These are phyloP conservation scores for Ryuthela nishihirai DNA, from an alignment of 2,888 invertebrate genomes.

Conservation along the genomic window DNA sequence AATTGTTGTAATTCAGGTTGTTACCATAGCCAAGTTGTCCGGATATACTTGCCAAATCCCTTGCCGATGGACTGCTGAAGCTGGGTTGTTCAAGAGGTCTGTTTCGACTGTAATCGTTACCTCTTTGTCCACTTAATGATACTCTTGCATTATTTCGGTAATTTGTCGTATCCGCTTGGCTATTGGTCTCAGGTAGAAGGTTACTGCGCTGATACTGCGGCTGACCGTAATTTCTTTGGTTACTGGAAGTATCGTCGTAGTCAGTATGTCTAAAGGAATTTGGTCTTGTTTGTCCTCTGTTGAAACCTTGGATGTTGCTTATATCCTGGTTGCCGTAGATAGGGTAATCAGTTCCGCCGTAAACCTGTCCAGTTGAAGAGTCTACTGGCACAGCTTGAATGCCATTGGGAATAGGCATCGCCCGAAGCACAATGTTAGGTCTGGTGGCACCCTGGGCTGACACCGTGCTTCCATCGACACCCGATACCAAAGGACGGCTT, in stretches of 20 bases:
- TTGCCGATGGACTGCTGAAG: constrained; percentile 17
- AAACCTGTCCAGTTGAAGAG: constrained; percentile 15
- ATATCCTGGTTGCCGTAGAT: constrained; percentile 14
- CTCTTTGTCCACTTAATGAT: background rate
- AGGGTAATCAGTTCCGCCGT: constrained; percentile 18
- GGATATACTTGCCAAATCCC: constrained; percentile 13
- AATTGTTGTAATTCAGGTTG: constrained; percentile 4
- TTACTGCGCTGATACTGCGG: constrained; percentile 4
- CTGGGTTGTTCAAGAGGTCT: constrained; percentile 1
- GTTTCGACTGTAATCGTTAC: background rate
- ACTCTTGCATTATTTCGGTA: no score
- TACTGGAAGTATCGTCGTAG: constrained; percentile 7
- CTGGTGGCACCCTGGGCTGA: no score
- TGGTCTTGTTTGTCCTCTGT: no score
- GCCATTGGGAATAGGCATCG: constrained; percentile 31
- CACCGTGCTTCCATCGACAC: no score
- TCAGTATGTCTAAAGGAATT: no score
- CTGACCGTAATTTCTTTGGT: background rate
- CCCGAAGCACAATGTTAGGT: constrained; percentile 22
- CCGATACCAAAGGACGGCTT: no score
- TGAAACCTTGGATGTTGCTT: constrained; percentile 16
- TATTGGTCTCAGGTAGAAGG: constrained; percentile 6
- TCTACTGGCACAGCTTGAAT: constrained; percentile 31
- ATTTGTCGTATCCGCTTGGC: background rate
- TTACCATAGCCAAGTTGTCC: constrained; percentile 10